Conservation (phyloP, 2,113 vertebrate species). For the Pholis gunnellus region DNA sequence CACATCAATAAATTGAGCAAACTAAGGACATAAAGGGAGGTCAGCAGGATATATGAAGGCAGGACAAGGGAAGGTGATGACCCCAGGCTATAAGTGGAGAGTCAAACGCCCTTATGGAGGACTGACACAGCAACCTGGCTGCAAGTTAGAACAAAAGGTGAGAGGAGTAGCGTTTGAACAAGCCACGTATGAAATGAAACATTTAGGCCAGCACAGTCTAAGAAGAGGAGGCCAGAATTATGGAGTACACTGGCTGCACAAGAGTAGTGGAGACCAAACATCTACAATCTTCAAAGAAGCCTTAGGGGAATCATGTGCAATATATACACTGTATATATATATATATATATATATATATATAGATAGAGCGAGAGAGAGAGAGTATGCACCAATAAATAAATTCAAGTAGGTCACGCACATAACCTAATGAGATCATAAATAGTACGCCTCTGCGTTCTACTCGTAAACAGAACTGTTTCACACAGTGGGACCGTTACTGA, state of each 20-base stretch:
- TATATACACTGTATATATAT: not conserved
- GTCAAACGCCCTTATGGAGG: slow-evolving; percentile 3
- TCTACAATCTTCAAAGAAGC: slow-evolving; percentile 21
- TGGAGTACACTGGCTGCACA: slow-evolving; percentile 7
- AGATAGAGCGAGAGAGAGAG: not conserved
- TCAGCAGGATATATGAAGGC: slow-evolving; percentile 28
- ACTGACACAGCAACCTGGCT: slow-evolving; percentile 47
- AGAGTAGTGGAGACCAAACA: slow-evolving; percentile 9
- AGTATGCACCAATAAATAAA: slow-evolving; percentile 11
- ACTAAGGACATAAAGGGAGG: slow-evolving; percentile 11
- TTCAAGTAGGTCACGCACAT: slow-evolving; percentile 3
- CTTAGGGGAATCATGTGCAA: slow-evolving; percentile 7
- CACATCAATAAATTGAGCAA: slow-evolving; percentile 10
- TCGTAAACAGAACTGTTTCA: not conserved
- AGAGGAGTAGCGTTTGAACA: slow-evolving; percentile 11
- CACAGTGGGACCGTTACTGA: not conserved
- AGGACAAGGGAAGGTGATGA: slow-evolving; percentile 26
- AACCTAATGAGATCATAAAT: not conserved
- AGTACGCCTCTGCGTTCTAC: not conserved
- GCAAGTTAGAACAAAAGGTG: slow-evolving; percentile 42
- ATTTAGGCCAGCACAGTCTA: slow-evolving; percentile 34
- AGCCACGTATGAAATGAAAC: slow-evolving; percentile 16
- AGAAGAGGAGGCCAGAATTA: slow-evolving; percentile 8
- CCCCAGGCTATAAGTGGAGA: slow-evolving; percentile 24
- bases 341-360: too few relatives aligned